Evolutionary conservation across 2,888 invertebrate genomes (phyloP), one percentile per base, ranked within the genome.

Genomic region (Cataglyphis altisquamis): DNA sequence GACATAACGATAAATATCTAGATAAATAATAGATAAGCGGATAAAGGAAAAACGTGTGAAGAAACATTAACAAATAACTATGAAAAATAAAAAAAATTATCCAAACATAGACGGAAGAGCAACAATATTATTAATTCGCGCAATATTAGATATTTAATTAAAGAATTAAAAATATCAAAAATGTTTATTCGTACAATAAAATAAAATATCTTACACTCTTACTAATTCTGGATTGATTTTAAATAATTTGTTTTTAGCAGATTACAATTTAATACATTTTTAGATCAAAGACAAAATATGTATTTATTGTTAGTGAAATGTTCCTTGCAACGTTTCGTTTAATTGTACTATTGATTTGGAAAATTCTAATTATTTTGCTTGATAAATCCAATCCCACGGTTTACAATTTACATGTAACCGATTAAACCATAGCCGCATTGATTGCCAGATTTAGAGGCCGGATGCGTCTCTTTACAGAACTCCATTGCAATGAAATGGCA

Each of bases 361-460:
- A 88, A 86, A 80, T 63, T 75, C 75, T 73, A 85, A 85, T 84
- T 74, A 85, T 72, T 75, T 70, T 52, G 62, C 25, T 55, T 52
- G 83, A 84, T 83, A 72, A 80, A 83, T 84, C 67, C 86, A 73
- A 87, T 83, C 70, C 82, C 75, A 82, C 67, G 67, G 84, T 88
- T 86, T 84, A 87, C 82, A 74, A 85, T 90, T 87, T 84, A 86
- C 70, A 72, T 81, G 70, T 77, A 87, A 86, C 78, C 85, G 85
- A 86, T 86, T 88, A 88, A 84, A 78, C 88, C 84, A 25, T 73
- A 70, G 29, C 66, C 63, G 32, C 77, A 84, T 72, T 72, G 82
- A 86, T 80, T 88, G 83, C 67, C 63, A 68, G 68, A 64, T 83
- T 73, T 78, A 72, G 82, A 83, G 74, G 63, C 85, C 87, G 86